These are phyloP conservation scores for Pseudomyrmex concolor DNA, from an alignment of 1,140 invertebrate genomes.

Conservation along the genomic window DNA sequence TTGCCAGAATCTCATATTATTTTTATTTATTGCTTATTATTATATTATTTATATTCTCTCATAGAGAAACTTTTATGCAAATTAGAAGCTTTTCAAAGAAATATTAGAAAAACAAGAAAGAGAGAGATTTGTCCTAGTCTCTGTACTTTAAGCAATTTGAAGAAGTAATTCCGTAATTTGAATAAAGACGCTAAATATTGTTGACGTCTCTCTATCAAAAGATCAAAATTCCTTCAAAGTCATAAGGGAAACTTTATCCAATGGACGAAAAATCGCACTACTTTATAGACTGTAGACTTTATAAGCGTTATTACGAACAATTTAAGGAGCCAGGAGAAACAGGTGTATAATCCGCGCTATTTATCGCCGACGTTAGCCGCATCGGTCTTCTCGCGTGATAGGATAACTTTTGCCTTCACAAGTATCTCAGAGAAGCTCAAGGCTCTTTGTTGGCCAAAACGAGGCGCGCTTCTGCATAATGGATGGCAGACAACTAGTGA, in stretches of 20 bases:
- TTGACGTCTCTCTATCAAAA: not conserved
- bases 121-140: too few species aligned
- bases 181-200: not conserved
- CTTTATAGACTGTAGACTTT: not conserved
- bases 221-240: conserved; percentile 2
- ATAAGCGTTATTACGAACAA: conserved; percentile 23
- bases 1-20: too few species aligned
- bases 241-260: conserved; percentile 14
- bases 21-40: too few species aligned
- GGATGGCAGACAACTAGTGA: conserved; percentile 31
- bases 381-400: conserved; percentile 60
- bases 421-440: conserved; percentile 37
- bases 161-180: not conserved
- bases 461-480: conserved; percentile 57
- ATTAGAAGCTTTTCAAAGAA: too few species aligned
- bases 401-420: conserved; percentile 29
- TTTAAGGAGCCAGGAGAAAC: conserved; percentile 19
- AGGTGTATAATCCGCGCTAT: conserved; percentile 52
- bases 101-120: too few species aligned
- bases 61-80: too few species aligned
- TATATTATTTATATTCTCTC: too few species aligned
- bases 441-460: conserved; percentile 51
- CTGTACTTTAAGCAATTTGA: not conserved
- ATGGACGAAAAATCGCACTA: too few species aligned
- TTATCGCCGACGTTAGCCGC: conserved; percentile 48